These are phyloP conservation scores for Rousettus leschenaultii DNA, from an alignment of 2,113 vertebrate genomes.

Conservation along the genomic window DNA sequence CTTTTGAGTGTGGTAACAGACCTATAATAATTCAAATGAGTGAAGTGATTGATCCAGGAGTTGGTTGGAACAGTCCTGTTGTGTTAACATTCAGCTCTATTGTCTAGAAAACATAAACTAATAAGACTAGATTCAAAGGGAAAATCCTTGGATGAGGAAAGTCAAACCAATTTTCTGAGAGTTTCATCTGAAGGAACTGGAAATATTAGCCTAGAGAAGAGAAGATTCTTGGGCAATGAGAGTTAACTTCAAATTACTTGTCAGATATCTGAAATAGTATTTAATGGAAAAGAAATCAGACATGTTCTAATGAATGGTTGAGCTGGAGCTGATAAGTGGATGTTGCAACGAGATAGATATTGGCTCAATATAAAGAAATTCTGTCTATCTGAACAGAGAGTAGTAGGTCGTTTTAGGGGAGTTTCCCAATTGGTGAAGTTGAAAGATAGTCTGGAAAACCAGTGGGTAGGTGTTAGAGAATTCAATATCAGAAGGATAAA, in stretches of 20 bases:
- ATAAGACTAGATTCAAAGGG: neutral
- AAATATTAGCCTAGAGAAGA: neutral
- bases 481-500: neutral
- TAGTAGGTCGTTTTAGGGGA: neutral
- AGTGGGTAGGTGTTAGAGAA: neutral
- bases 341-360: neutral
- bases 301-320: neutral
- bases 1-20: slow-evolving; percentile 12
- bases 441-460: neutral
- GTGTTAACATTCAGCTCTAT: neutral
- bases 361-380: neutral
- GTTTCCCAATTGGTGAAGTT: neutral
- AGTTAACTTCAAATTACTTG: neutral
- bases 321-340: neutral
- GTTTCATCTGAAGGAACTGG: neutral
- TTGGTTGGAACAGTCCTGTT: neutral
- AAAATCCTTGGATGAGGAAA: neutral
- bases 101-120: neutral
- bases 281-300: neutral
- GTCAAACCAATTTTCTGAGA: neutral
- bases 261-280: neutral
- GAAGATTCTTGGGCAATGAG: neutral
- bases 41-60: neutral
- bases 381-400: neutral
- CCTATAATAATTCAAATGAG: neutral